Conservation (phyloP, 2,888 invertebrate species). For the Cerastis leucographa region DNA sequence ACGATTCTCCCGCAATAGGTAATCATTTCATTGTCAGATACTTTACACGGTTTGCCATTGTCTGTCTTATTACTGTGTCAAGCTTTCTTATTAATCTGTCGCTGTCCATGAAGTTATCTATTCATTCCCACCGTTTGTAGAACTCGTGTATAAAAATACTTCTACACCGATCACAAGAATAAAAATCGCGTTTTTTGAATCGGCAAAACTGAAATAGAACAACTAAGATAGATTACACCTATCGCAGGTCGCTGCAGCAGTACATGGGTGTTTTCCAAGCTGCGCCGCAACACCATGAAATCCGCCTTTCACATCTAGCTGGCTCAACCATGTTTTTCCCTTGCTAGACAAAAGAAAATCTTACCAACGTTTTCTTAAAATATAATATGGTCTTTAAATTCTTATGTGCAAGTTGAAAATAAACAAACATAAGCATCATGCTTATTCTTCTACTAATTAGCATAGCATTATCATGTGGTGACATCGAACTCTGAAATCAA, state of each 20-base stretch:
- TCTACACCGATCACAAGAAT: not conserved
- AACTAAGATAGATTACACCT: not conserved
- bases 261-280: not conserved
- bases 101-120: not conserved
- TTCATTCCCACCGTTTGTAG: not conserved
- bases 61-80: constrained; percentile 1
- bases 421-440: not conserved
- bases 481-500: constrained; percentile 6
- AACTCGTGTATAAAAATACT: not conserved
- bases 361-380: not conserved
- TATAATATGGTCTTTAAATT: not conserved
- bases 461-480: not conserved
- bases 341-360: not conserved
- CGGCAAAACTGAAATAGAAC: not conserved
- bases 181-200: not conserved
- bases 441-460: not conserved
- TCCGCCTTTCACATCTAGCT: not conserved
- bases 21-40: constrained; percentile 18
- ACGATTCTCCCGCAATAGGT: not conserved
- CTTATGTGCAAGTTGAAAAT: not conserved
- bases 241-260: not conserved
- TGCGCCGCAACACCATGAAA: not conserved
- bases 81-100: not conserved
- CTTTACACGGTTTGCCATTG: not conserved
- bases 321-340: no score